These are phyloP conservation scores for Latrodectus geometricus DNA, from an alignment of 1,140 invertebrate species.

Conservation along the genomic window DNA sequence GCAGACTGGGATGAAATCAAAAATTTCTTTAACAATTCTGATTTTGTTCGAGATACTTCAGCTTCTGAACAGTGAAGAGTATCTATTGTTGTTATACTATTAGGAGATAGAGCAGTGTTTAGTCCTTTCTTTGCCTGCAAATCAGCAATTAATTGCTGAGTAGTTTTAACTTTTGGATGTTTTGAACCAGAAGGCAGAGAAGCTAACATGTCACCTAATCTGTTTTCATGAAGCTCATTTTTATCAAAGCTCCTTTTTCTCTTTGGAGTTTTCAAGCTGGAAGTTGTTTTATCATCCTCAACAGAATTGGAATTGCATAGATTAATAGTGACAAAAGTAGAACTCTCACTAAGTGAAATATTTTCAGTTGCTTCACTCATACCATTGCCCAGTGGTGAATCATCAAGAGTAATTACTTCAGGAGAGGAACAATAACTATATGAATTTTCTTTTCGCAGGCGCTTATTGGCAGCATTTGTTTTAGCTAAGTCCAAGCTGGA, in stretches of 20 bases:
- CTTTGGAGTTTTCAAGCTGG: conserved; percentile 42
- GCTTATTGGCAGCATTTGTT: conserved; percentile 76
- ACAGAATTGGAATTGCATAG: conserved; percentile 52
- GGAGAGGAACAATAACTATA: conserved; percentile 47
- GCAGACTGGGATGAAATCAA: conserved; percentile 69
- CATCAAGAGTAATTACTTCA: conserved; percentile 16
- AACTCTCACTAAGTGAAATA: conserved; percentile 63
- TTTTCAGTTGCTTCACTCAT: conserved; percentile 33
- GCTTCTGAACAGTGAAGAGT: conserved; percentile 68
- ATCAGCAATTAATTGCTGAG: conserved; percentile 83
- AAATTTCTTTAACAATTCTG: conserved; percentile 74
- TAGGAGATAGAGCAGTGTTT: conserved; percentile 65
- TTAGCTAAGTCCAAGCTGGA: conserved; percentile 70
- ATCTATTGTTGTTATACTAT: conserved; percentile 68
- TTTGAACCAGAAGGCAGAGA: conserved; percentile 70
- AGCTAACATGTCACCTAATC: conserved; percentile 72
- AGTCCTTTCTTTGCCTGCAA: conserved; percentile 76
- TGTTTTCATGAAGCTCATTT: conserved; percentile 72
- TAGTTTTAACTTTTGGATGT: conserved; percentile 84
- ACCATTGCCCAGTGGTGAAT: conserved; percentile 45
- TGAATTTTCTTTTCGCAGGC: conserved; percentile 73
- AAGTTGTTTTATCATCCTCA: conserved; percentile 17
- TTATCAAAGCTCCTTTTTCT: conserved; percentile 58
- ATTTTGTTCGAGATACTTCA: conserved; percentile 70
- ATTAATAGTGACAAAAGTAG: conserved; percentile 64